phyloP scores from a whole-genome alignment of 2,888 invertebrate species.

The Drosophila neotestacea region DNA sequence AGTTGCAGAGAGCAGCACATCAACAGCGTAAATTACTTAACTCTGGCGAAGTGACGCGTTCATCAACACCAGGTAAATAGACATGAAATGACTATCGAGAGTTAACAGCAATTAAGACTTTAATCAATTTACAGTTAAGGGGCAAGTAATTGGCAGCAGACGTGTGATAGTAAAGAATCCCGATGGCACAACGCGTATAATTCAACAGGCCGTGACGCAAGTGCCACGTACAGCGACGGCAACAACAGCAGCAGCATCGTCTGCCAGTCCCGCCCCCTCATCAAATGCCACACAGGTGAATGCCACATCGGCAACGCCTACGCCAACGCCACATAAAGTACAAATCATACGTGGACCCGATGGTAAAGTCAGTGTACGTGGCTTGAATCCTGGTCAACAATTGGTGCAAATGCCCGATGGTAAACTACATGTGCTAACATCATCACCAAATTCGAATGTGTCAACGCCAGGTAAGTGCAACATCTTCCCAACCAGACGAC shows the following conservation, averaged over 20 bases:
- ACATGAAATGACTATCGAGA: too few relatives aligned
- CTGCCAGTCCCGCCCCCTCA: conserved; percentile 85
- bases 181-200: conserved; percentile 89
- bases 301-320: conserved; percentile 86
- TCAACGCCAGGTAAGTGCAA: conserved; percentile 58
- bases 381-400: conserved; percentile 96
- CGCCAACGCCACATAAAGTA: conserved; percentile 90
- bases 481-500: too few relatives aligned
- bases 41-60: conserved; percentile 75
- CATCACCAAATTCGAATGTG: conserved; percentile 81
- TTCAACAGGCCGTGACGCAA: conserved; percentile 87
- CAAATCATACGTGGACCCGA: conserved; percentile 96
- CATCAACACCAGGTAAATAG: conserved; percentile 68
- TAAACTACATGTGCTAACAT: conserved; percentile 91
- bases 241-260: conserved; percentile 86
- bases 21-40: conserved; percentile 90
- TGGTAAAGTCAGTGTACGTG: conserved; percentile 96
- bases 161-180: conserved; percentile 85
- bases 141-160: conserved; percentile 82
- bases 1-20: conserved; percentile 94
- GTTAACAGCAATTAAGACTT: neutral
- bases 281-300: conserved; percentile 36
- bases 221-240: conserved; percentile 85
- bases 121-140: conserved; percentile 60
- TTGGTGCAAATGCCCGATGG: conserved; percentile 97